Evolutionary conservation across 2,113 vertebrate species (phyloP).

Genomic region (Siniperca knerii): DNA sequence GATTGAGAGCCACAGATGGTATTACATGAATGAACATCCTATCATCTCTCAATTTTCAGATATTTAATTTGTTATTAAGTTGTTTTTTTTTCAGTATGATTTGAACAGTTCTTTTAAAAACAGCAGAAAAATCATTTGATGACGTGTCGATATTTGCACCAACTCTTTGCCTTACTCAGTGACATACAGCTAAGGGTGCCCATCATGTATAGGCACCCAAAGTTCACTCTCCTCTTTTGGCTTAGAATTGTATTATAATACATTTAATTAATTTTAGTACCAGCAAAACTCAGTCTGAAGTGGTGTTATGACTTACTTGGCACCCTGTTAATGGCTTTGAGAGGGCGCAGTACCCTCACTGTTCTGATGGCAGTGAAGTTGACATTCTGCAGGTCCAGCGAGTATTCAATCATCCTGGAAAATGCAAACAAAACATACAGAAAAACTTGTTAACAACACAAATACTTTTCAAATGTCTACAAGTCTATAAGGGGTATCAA

Average conservation of each 20-base stretch:
- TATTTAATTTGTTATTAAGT: background rate
- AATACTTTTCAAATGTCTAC: background rate
- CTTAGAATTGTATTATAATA: background rate
- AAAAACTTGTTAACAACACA: background rate
- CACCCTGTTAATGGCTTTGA: constrained; percentile 98
- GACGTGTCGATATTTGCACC: background rate
- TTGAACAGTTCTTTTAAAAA: background rate
- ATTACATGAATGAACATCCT: background rate
- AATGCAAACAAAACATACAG: constrained; percentile 20
- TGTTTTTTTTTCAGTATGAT: background rate
- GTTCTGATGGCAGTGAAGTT: constrained; percentile 98
- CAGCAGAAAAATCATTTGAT: background rate
- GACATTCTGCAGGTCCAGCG: constrained; percentile 96
- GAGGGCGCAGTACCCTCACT: constrained; percentile 94
- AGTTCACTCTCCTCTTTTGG: background rate
- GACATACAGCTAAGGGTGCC: background rate
- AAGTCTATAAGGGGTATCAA: background rate
- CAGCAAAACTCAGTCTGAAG: background rate
- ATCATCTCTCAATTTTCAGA: background rate
- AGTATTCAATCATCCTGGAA: constrained; percentile 96
- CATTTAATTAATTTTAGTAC: too few species aligned
- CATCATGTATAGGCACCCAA: background rate
- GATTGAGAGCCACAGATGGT: constrained; percentile 4
- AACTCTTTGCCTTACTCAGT: background rate
- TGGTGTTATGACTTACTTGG: constrained; percentile 89